A percentile compares a stretch with the other conserved stretches of the same genome.
Evolutionary conservation across 1,140 invertebrate species (phyloP).

Genomic region (Drosophila repleta): DNA sequence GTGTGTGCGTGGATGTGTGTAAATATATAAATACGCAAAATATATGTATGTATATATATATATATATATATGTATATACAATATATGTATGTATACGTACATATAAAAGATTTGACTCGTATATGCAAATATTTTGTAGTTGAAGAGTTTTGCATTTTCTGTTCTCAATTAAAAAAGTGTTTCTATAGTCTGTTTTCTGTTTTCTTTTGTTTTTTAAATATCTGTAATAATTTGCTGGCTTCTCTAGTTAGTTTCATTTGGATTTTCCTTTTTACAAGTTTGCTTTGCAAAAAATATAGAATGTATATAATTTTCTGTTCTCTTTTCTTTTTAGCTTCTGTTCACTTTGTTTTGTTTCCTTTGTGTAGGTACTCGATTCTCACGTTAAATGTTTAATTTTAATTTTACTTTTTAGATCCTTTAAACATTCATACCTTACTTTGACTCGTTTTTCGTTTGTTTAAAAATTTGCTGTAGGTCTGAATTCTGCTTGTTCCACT

Average conservation of each 20-base stretch:
- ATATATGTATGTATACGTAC: constrained; percentile 26
- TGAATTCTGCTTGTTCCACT: constrained; percentile 25
- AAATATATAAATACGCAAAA: constrained; percentile 77
- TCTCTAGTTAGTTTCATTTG: constrained; percentile 39
- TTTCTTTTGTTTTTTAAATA: constrained; percentile 41
- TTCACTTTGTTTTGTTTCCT: constrained; percentile 53
- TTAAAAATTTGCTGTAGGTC: constrained; percentile 39
- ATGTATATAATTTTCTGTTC: constrained; percentile 32
- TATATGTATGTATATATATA: constrained; percentile 45
- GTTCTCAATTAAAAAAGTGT: constrained; percentile 60
- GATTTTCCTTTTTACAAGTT: constrained; percentile 57
- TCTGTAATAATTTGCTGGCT: constrained; percentile 57
- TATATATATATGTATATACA: constrained; percentile 37
- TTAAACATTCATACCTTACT: constrained; percentile 44
- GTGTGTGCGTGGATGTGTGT: constrained; percentile 33
- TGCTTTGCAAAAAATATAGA: constrained; percentile 78
- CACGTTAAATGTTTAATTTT: constrained; percentile 64
- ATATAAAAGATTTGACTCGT: constrained; percentile 47
- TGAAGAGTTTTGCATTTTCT: constrained; percentile 30
- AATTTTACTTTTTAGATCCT: constrained; percentile 38
- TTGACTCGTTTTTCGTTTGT: neutral
- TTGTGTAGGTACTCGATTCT: constrained; percentile 80
- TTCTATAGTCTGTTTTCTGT: constrained; percentile 34
- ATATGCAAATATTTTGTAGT: constrained; percentile 38
- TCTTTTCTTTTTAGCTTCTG: constrained; percentile 20